phyloP scores from a whole-genome alignment of 1,140 invertebrate species.

The Euglossa dilemma region DNA sequence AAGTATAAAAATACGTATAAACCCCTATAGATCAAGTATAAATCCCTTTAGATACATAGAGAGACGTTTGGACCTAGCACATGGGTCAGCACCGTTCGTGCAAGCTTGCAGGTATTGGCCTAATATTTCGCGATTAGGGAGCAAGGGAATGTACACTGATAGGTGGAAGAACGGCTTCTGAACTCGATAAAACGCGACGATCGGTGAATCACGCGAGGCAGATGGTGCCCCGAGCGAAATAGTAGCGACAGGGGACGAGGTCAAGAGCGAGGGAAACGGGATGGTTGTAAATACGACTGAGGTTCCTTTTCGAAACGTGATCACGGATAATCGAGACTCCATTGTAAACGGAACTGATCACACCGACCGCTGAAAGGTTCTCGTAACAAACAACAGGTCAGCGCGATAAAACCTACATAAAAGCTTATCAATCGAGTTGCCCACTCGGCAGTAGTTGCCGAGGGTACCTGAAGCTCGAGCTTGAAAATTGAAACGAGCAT shows the following conservation, averaged over 20 bases:
- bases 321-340: neutral
- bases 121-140: too few species aligned
- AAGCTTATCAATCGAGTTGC: neutral
- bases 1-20: too few species aligned
- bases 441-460: neutral
- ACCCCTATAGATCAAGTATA: too few species aligned
- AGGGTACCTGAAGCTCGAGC: neutral
- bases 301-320: neutral
- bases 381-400: neutral
- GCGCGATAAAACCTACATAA: neutral
- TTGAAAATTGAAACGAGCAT: neutral
- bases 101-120: too few species aligned
- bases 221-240: neutral
- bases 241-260: neutral
- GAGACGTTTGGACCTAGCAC: too few species aligned
- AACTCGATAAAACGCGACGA: neutral
- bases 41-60: too few species aligned
- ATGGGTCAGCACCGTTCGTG: too few species aligned
- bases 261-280: neutral
- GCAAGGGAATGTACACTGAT: too few species aligned
- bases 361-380: conserved; percentile 3
- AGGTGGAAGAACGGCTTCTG: too few species aligned
- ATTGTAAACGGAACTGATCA: neutral
- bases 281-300: neutral
- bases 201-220: neutral